Percentiles rank a stretch among this genome's conserved stretches.
phyloP scores from a whole-genome alignment of 1,140 invertebrate genomes.

The Sinonovacula constricta region DNA sequence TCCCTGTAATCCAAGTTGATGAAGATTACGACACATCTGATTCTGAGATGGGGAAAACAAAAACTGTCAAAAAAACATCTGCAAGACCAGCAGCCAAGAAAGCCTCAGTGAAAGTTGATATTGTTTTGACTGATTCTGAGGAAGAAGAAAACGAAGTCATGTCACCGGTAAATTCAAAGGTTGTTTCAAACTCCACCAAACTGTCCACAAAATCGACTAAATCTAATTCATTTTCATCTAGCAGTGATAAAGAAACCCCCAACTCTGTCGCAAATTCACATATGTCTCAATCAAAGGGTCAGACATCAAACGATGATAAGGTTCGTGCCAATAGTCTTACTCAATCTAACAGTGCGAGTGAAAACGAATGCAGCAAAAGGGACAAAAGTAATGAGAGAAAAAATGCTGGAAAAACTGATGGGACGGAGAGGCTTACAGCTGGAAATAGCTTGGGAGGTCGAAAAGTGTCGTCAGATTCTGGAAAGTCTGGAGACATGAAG shows the following conservation, averaged over 20 bases:
- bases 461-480: conserved; percentile 41
- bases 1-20: conserved; percentile 52
- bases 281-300: neutral
- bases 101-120: no score
- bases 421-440: neutral
- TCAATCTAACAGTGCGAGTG: neutral
- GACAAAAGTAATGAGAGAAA: neutral
- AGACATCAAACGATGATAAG: no score
- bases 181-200: neutral
- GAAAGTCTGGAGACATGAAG: conserved; percentile 36
- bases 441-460: neutral
- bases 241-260: neutral
- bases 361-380: neutral
- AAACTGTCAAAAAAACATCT: no score
- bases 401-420: neutral
- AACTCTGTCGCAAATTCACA: neutral
- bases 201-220: neutral
- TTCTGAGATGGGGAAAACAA: neutral
- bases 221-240: neutral
- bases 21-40: conserved; percentile 46
- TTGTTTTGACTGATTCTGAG: no score
- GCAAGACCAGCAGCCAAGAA: no score
- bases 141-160: neutral
- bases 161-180: neutral
- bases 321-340: no score